A percentile compares a stretch with the other conserved stretches of the same genome.
Conservation (phyloP, 2,113 vertebrate species). For the Mormyrus iriodes region DNA sequence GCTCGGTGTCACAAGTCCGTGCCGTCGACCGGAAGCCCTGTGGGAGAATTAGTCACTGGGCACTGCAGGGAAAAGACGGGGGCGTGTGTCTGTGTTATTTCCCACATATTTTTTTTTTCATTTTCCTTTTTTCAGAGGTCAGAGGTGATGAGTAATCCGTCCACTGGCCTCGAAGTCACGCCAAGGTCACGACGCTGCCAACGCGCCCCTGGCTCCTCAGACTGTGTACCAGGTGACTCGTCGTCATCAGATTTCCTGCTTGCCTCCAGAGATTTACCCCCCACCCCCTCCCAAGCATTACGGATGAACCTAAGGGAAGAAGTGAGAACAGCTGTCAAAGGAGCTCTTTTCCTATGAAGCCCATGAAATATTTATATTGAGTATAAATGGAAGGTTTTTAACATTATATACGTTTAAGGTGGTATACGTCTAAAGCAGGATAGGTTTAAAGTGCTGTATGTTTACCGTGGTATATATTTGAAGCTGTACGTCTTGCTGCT, state of each 20-base stretch:
- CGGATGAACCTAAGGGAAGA: slow-evolving; percentile 48
- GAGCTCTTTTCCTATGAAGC: slow-evolving; percentile 49
- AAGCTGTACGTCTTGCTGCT: slow-evolving; percentile 19
- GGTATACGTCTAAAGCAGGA: background rate
- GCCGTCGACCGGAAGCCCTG: background rate
- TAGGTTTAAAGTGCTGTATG: background rate
- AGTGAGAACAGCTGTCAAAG: slow-evolving; percentile 50
- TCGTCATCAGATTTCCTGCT: background rate
- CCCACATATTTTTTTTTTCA: background rate
- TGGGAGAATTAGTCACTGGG: background rate
- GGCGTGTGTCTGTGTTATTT: background rate
- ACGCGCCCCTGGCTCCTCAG: background rate
- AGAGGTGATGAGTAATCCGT: slow-evolving; percentile 4
- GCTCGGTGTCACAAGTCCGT: background rate
- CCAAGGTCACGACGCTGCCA: background rate
- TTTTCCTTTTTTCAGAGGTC: background rate
- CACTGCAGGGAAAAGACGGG: background rate
- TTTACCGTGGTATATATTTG: background rate
- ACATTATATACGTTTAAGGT: slow-evolving; percentile 15
- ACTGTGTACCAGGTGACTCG: slow-evolving; percentile 6
- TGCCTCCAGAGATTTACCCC: background rate
- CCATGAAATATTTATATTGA: slow-evolving; percentile 60
- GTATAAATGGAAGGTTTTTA: slow-evolving; percentile 49
- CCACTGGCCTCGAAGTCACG: background rate
- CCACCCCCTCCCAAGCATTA: background rate